These are phyloP conservation scores for Ornithorhynchus anatinus DNA, from an alignment of 2,113 vertebrate genomes.

Conservation along the genomic window DNA sequence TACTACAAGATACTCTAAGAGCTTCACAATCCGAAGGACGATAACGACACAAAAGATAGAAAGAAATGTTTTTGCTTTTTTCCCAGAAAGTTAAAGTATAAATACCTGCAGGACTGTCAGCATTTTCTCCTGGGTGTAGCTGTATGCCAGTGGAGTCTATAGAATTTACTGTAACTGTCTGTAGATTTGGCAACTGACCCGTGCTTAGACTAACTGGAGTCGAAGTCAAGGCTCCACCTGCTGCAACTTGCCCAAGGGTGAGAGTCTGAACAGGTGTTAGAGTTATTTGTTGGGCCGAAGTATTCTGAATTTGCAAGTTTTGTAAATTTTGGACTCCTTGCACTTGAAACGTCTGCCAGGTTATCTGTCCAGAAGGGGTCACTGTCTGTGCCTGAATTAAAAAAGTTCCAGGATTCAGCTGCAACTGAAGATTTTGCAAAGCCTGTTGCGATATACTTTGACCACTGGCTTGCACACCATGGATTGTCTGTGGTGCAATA, in stretches of 20 bases:
- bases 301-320: constrained; percentile 95
- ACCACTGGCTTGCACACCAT: constrained; percentile 77
- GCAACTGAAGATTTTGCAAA: constrained; percentile 93
- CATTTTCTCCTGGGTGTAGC: constrained; percentile 86
- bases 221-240: constrained; percentile 82
- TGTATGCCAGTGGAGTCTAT: constrained; percentile 87
- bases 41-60: not conserved
- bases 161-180: constrained; percentile 97
- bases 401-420: constrained; percentile 96
- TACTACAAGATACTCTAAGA: too few species aligned
- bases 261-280: constrained; percentile 96
- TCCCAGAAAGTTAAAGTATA: constrained; percentile 47
- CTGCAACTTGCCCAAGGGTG: constrained; percentile 89
- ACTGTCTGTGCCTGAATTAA: constrained; percentile 99
- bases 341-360: constrained; percentile 99
- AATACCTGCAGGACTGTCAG: constrained; percentile 89
- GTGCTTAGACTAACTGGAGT: constrained; percentile 87
- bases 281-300: constrained; percentile 94
- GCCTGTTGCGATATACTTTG: constrained; percentile 85
- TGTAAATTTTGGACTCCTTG: constrained; percentile 98
- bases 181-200: constrained; percentile 95
- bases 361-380: constrained; percentile 96
- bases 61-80: not conserved
- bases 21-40: constrained; percentile 17
- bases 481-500: constrained; percentile 86